These are phyloP conservation scores for Pantherophis guttatus DNA, from an alignment of 2,113 vertebrate genomes.

Conservation along the genomic window DNA sequence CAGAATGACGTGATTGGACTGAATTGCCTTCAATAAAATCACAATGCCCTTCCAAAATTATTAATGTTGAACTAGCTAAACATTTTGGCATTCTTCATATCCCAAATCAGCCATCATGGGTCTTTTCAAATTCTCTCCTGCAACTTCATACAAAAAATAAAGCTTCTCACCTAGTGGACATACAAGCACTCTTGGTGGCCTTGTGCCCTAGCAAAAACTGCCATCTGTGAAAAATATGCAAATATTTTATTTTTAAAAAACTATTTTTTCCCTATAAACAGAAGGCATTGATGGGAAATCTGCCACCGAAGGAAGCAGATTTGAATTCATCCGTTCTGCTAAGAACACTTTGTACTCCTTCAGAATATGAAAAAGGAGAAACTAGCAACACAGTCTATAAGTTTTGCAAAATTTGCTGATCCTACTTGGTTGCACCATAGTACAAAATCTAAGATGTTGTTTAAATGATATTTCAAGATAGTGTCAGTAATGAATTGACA, in stretches of 20 bases:
- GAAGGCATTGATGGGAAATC: slow-evolving; percentile 37
- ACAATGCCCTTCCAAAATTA: background rate
- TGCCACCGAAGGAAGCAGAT: slow-evolving; percentile 42
- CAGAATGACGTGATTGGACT: background rate
- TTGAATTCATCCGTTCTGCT: slow-evolving; percentile 34
- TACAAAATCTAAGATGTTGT: background rate
- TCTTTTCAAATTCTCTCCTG: background rate
- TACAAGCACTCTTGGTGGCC: accelerated
- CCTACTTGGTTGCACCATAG: background rate
- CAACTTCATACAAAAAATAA: background rate
- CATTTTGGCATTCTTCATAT: background rate
- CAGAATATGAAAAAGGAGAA: background rate
- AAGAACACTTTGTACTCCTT: slow-evolving; percentile 35
- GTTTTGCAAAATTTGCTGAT: slow-evolving; percentile 26
- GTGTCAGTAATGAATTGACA: slow-evolving; percentile 33
- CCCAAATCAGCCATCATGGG: background rate
- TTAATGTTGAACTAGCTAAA: background rate
- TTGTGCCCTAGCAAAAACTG: slow-evolving; percentile 26
- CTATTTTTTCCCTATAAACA: background rate
- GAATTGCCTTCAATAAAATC: background rate
- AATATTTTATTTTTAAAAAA: slow-evolving; percentile 19
- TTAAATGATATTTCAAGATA: slow-evolving; percentile 40
- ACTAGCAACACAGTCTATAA: slow-evolving; percentile 11
- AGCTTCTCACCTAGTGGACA: background rate
- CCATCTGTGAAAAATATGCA: background rate